phyloP scores from a whole-genome alignment of 92 coral and sea anemone genomes.

The Epizoanthus ramosus region DNA sequence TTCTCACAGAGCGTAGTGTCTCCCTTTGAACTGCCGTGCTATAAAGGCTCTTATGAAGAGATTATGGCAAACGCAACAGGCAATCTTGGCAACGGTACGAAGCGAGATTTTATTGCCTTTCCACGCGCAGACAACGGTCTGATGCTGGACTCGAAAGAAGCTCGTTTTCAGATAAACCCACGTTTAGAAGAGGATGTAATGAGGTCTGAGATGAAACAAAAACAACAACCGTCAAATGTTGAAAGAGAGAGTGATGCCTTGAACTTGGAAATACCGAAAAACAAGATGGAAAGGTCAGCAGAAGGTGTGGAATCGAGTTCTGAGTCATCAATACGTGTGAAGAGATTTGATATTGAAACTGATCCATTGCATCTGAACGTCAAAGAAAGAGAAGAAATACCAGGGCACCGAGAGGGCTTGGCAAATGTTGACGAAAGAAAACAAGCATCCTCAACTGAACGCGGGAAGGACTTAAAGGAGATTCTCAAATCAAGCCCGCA shows the following conservation, averaged over 20 bases:
- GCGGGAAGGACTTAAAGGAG: slow-evolving; percentile 7
- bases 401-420: background rate
- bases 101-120: background rate
- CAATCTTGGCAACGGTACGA: background rate
- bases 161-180: background rate
- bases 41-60: slow-evolving; percentile 52
- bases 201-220: background rate
- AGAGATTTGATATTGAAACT: background rate
- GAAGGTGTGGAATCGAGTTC: background rate
- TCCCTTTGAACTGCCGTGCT: slow-evolving; percentile 83
- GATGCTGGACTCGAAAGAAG: background rate
- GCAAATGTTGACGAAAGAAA: background rate
- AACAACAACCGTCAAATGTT: background rate
- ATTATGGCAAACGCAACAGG: background rate
- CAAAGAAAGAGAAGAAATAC: background rate
- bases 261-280: background rate
- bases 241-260: background rate
- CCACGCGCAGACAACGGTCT: background rate
- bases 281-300: background rate
- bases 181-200: background rate
- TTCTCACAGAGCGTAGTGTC: slow-evolving; percentile 89
- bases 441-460: slow-evolving; percentile 1
- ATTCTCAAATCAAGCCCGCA: background rate
- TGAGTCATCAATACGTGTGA: background rate
- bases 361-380: background rate